A percentile compares a stretch with the other conserved stretches of the same genome.
Evolutionary conservation across 2,888 invertebrate species (phyloP).

Genomic region (Geotrupes spiniger): DNA sequence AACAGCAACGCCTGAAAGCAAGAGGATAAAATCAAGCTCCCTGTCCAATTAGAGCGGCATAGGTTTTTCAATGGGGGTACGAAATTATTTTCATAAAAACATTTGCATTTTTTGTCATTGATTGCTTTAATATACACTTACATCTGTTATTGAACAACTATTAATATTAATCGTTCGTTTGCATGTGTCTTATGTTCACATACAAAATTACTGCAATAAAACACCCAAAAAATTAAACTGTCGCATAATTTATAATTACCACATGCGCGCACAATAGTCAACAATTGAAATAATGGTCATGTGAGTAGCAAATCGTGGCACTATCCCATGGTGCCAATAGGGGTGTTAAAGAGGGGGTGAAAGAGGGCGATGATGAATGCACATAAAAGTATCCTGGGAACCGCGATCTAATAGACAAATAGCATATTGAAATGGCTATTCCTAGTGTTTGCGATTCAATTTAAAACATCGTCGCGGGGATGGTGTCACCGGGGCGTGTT

Average conservation of each 20-base stretch:
- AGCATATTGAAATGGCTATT: constrained; percentile 9
- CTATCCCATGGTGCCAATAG: constrained; percentile 8
- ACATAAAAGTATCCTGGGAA: constrained; percentile 8
- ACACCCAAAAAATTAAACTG: background rate
- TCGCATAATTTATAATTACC: constrained; percentile 1
- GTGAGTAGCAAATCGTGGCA: constrained; percentile 1
- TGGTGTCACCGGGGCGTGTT: background rate
- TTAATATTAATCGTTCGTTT: too few species aligned
- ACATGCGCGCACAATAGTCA: background rate
- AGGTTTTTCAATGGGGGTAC: too few species aligned
- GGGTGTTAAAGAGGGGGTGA: constrained; percentile 10
- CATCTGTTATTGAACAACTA: too few species aligned
- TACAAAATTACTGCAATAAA: too few species aligned
- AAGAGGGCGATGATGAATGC: constrained; percentile 6
- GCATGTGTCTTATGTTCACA: too few species aligned
- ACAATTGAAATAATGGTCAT: constrained; percentile 1
- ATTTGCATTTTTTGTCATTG: too few species aligned
- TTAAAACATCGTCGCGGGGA: constrained; percentile 1
- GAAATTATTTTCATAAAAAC: too few species aligned
- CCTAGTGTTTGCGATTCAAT: constrained; percentile 4
- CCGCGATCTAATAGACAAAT: constrained; percentile 14
- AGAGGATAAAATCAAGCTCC: too few species aligned
- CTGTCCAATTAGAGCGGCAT: too few species aligned
- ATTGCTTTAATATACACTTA: too few species aligned
- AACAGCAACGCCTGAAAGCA: too few species aligned